Base-by-base conservation (phyloP, 2,113 vertebrate genomes). In the Callocephalon fimbriatum region DNA sequence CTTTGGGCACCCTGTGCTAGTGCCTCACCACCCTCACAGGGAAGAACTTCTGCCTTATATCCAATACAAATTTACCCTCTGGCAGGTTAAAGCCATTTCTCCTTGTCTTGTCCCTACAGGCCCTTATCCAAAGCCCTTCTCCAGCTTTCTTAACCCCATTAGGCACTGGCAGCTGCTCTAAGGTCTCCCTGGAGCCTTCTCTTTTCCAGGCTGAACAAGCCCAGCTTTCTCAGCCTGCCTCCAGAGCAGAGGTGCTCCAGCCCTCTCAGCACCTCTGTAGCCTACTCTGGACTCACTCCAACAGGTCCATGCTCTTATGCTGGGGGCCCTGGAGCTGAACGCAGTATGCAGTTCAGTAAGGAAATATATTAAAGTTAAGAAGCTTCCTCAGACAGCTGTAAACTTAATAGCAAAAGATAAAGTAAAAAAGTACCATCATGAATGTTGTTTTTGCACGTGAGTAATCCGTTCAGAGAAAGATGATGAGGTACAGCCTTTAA, bases 391-490 rank as follows among this genome's bases (percentile, higher is more conserved):
- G 42, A 31, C 22, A 87, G 47, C 42, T 71, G 44, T 42, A 78
- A 40, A 44, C 25, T 35, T 68, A n/a, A 12, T 7, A 68, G 53
- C 15, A 81, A 84, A 95, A 58, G 32, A 72, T 65, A 70, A 54
- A 83, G n/a, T 31, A 67, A 82, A n/a, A 82, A 50, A 23, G 13
- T 94, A 99, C 99, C 99, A 95, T 99, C 93, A 4, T 93, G 95
- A 59, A 97, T 54, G 12, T 47, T 88, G 42, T 86, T 95, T 88
- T 97, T 97, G 94, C 70, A 87, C 73, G 96, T 98, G 53, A 99
- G 81, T 5, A 90, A 78, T 6, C 98, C 98, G 16, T 95, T 94
- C 88, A 99, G 45, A 42, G 95, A 96, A 78, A 99, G 82, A 44
- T 95, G 86, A 27, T 38, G 80, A 63, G 99, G 98, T 58, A 99